These are phyloP conservation scores for Tachysurus fulvidraco DNA, from an alignment of 2,113 vertebrate species.

Conservation along the genomic window DNA sequence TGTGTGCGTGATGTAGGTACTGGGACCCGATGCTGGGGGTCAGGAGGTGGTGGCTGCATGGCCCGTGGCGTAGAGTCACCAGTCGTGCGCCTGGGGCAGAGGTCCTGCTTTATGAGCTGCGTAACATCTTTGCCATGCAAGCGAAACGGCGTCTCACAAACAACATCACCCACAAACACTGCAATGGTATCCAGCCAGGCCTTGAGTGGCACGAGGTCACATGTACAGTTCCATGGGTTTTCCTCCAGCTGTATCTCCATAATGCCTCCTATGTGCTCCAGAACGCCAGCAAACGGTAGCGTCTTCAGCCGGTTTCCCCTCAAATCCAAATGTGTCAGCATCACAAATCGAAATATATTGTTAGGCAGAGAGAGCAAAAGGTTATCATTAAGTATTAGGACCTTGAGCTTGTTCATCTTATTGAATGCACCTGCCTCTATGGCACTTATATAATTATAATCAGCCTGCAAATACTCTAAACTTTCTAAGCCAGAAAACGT, in stretches of 20 bases:
- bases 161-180: conserved; percentile 94
- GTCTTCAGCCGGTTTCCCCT: conserved; percentile 93
- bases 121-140: conserved; percentile 95
- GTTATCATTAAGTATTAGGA: conserved; percentile 98
- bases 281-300: conserved; percentile 92
- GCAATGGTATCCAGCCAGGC: conserved; percentile 96
- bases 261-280: conserved; percentile 96
- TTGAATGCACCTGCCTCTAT: conserved; percentile 93
- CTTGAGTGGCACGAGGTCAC: conserved; percentile 92
- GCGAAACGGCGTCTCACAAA: conserved; percentile 94
- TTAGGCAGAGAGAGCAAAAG: conserved; percentile 90
- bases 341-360: conserved; percentile 96
- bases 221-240: conserved; percentile 98
- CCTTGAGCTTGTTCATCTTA: conserved; percentile 95
- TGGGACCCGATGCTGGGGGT: conserved; percentile 79
- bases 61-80: conserved; percentile 78
- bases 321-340: conserved; percentile 96
- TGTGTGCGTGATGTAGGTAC: conserved; percentile 82
- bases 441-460: conserved; percentile 97
- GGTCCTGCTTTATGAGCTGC: conserved; percentile 93
- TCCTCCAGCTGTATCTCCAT: conserved; percentile 99
- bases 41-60: conserved; percentile 76
- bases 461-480: conserved; percentile 95
- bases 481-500: conserved; percentile 91
- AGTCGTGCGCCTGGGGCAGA: conserved; percentile 88